Evolutionary conservation across 2,113 vertebrate genomes (phyloP).

Genomic region (Monopterus albus): DNA sequence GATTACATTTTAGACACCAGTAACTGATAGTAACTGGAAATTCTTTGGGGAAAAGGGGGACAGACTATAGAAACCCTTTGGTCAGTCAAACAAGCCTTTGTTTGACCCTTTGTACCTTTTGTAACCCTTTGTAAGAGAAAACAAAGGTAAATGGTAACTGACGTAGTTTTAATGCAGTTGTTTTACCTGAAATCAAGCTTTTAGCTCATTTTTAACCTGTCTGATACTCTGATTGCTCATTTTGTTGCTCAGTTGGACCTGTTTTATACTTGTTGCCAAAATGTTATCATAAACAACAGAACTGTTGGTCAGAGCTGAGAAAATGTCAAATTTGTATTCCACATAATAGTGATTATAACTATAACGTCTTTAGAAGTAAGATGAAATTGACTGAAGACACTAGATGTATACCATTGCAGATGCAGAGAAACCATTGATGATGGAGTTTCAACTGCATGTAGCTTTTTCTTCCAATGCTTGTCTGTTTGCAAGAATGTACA

Average conservation of each 20-base stretch:
- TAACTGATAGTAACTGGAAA: too few relatives aligned
- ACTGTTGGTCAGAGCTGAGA: neutral
- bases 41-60: too few relatives aligned
- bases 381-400: conserved; percentile 16
- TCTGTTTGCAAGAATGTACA: too few relatives aligned
- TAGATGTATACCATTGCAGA: neutral
- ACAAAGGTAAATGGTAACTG: neutral
- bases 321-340: neutral
- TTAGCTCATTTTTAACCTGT: neutral
- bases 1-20: neutral
- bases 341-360: neutral
- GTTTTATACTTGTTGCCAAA: neutral
- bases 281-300: neutral
- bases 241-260: neutral
- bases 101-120: too few relatives aligned
- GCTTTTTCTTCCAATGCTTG: neutral
- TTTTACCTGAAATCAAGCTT: neutral
- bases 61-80: neutral
- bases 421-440: neutral
- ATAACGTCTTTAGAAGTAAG: neutral
- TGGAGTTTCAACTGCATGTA: neutral
- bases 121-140: neutral
- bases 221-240: neutral
- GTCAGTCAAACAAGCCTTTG: too few relatives aligned
- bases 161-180: neutral